Conservation (phyloP, 2,797 vertebrate species). For the Enteromius radiatus region DNA sequence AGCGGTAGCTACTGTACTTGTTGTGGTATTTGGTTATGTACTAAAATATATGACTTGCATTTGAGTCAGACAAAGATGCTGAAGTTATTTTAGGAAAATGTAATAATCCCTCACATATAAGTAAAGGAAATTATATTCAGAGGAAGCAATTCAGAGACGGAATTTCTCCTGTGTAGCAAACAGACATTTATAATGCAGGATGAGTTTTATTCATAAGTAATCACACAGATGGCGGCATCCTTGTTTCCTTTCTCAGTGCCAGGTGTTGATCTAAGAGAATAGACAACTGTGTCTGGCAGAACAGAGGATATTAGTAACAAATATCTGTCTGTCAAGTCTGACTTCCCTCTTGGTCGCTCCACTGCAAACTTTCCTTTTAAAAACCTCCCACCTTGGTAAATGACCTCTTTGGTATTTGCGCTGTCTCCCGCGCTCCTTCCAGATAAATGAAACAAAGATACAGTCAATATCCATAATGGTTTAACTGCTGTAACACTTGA, state of each 20-base stretch:
- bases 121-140: conserved; percentile 8
- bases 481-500: conserved; percentile 32
- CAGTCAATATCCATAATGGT: conserved; percentile 35
- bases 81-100: background rate
- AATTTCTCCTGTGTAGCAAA: conserved; percentile 10
- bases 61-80: background rate
- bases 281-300: conserved; percentile 10
- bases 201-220: conserved; percentile 33
- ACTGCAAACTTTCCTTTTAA: conserved; percentile 43
- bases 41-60: background rate
- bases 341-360: conserved; percentile 36
- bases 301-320: conserved; percentile 38
- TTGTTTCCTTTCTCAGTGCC: conserved; percentile 42
- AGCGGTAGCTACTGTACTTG: background rate
- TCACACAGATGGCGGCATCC: conserved; percentile 23
- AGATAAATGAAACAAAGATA: conserved; percentile 37
- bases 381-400: conserved; percentile 19
- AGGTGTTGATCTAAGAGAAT: conserved; percentile 47
- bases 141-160: conserved; percentile 31
- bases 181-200: conserved; percentile 37
- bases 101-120: conserved; percentile 32
- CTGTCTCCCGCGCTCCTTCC: background rate
- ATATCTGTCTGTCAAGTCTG: conserved; percentile 32
- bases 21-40: conserved; percentile 11
- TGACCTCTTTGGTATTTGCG: conserved; percentile 24